These are phyloP conservation scores for Anthonomus grandis DNA, from an alignment of 1,140 invertebrate species.

Conservation along the genomic window DNA sequence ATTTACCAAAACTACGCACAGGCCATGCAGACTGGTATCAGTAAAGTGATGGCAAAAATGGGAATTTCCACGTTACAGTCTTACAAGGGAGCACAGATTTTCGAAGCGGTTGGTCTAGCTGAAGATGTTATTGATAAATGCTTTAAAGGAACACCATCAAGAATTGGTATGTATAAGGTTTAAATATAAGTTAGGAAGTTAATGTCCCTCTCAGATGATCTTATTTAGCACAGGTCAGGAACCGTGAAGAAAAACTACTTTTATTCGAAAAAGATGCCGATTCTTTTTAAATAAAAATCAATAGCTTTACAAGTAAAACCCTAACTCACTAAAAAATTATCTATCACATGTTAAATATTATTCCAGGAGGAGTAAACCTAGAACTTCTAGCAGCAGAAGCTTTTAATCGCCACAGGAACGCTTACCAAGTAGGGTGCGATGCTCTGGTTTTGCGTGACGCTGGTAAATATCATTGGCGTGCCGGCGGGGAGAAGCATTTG, in stretches of 20 bases:
- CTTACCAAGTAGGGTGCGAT: constrained; percentile 74
- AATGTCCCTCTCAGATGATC: too few relatives aligned
- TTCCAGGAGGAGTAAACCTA: constrained; percentile 76
- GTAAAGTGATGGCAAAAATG: constrained; percentile 96
- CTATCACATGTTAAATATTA: too few relatives aligned
- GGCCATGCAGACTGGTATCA: constrained; percentile 50
- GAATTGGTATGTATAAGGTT: constrained; percentile 63
- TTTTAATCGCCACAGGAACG: constrained; percentile 76
- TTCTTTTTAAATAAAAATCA: too few relatives aligned
- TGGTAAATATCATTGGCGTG: constrained; percentile 93
- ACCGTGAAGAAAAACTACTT: too few relatives aligned
- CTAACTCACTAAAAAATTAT: too few relatives aligned
- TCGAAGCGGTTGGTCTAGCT: constrained; percentile 94
- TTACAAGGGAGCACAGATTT: constrained; percentile 99
- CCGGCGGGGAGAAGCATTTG: constrained; percentile 96
- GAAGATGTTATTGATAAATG: constrained; percentile 93
- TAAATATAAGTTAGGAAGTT: too few relatives aligned
- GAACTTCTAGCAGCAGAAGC: constrained; percentile 87
- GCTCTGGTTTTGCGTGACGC: constrained; percentile 85
- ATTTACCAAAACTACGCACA: constrained; percentile 72
- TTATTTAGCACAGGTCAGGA: too few relatives aligned
- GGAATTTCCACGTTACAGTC: constrained; percentile 98
- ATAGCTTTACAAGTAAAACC: too few relatives aligned
- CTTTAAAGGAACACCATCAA: constrained; percentile 87
- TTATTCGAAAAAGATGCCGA: too few relatives aligned